These are phyloP conservation scores for Epinotia bilunana DNA, from an alignment of 2,888 invertebrate species.

Conservation along the genomic window DNA sequence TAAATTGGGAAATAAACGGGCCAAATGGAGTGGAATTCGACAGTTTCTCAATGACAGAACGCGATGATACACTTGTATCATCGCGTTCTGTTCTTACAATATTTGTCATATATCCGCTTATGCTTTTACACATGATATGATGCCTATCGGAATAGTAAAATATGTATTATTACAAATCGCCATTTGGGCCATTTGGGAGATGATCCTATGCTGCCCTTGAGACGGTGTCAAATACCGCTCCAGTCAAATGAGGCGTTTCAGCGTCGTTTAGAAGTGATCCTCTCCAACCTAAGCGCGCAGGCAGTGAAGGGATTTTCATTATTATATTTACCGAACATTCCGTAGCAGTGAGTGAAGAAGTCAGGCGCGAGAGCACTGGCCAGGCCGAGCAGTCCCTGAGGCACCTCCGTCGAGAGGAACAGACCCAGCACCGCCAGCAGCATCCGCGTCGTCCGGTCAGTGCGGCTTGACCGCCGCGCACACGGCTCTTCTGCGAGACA, in stretches of 20 bases:
- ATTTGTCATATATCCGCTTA: no score
- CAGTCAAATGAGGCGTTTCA: no score
- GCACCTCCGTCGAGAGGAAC: slow-evolving; percentile 95
- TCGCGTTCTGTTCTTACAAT: no score
- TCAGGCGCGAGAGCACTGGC: slow-evolving; percentile 90
- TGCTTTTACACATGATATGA: no score
- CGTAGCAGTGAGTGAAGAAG: slow-evolving; percentile 92
- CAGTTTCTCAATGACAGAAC: no score
- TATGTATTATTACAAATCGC: background rate
- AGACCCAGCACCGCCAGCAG: slow-evolving; percentile 93
- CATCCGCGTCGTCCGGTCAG: slow-evolving; percentile 95
- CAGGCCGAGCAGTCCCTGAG: slow-evolving; percentile 93
- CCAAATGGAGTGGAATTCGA: no score
- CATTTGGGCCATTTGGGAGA: background rate
- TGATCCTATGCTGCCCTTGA: background rate
- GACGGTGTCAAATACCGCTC: background rate
- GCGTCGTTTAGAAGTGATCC: no score
- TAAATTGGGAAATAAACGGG: no score
- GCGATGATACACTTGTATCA: no score
- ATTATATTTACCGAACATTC: slow-evolving; percentile 87
- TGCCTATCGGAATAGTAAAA: no score
- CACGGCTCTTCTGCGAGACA: slow-evolving; percentile 74
- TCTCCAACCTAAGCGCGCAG: no score
- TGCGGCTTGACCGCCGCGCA: slow-evolving; percentile 75
- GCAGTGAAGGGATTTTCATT: no score